A percentile compares a stretch with the other conserved stretches of the same genome.
Conservation (phyloP, 1,140 invertebrate species). For the Schlechtendalia chinensis region DNA sequence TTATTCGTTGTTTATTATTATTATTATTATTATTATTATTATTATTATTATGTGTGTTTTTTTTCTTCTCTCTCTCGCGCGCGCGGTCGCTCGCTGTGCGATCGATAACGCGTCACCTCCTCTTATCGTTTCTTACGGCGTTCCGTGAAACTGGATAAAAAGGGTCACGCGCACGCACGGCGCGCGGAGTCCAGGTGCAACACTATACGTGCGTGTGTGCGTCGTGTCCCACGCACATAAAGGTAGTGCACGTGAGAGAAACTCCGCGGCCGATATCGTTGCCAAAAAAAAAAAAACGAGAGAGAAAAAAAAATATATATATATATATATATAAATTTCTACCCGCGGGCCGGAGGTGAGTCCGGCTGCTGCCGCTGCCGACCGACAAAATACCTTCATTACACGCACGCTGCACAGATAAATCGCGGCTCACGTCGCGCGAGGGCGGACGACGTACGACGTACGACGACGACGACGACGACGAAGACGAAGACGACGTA, state of each 20-base stretch:
- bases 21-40: too few relatives aligned
- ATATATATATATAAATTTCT: slow-evolving; percentile 34
- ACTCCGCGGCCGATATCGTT: slow-evolving; percentile 18
- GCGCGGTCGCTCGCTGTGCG: too few relatives aligned
- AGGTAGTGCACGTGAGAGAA: background rate
- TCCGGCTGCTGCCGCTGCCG: slow-evolving; percentile 26
- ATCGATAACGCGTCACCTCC: slow-evolving; percentile 18
- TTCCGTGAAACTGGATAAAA: slow-evolving; percentile 36
- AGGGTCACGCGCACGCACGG: slow-evolving; percentile 32
- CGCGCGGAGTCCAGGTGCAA: slow-evolving; percentile 42
- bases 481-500: too few relatives aligned
- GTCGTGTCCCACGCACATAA: background rate
- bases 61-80: slow-evolving; percentile 39
- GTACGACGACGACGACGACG: background rate
- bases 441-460: too few relatives aligned
- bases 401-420: background rate
- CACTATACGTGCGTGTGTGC: background rate
- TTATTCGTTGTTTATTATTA: slow-evolving; percentile 13
- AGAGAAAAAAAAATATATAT: background rate
- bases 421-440: background rate
- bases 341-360: background rate
- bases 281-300: slow-evolving; percentile 9
- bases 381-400: slow-evolving; percentile 45
- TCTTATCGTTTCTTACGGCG: background rate
- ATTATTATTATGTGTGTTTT: too few relatives aligned